Evolutionary conservation across 2,113 vertebrate genomes (phyloP).

Genomic region (Bucco capensis): DNA sequence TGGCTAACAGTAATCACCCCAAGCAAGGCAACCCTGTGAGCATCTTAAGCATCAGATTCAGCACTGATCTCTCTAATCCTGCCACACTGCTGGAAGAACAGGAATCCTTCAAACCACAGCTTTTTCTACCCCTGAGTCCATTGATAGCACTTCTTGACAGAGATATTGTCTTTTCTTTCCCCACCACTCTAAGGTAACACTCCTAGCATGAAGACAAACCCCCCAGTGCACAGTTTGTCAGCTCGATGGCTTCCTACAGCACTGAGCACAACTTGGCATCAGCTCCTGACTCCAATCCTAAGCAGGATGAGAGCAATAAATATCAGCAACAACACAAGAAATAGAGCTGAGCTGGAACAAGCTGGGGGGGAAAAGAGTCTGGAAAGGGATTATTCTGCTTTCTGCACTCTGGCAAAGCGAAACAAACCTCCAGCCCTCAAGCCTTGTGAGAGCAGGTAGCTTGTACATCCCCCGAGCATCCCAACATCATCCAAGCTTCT

Average conservation of each 20-base stretch:
- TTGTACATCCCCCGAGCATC: neutral
- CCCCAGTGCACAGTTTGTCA: neutral
- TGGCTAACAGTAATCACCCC: neutral
- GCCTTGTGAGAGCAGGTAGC: neutral
- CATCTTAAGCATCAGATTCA: neutral
- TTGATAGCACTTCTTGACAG: neutral
- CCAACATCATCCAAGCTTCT: neutral
- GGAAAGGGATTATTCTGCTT: neutral
- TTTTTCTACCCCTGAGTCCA: neutral
- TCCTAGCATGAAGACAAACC: neutral
- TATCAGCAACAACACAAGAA: neutral
- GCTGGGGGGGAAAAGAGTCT: rapidly evolving
- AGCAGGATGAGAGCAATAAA: neutral
- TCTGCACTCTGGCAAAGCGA: neutral
- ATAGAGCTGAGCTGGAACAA: neutral
- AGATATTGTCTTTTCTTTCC: neutral
- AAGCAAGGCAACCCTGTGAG: neutral
- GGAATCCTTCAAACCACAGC: neutral
- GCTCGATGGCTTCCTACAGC: neutral
- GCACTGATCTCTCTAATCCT: neutral
- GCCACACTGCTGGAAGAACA: neutral
- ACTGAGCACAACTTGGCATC: neutral
- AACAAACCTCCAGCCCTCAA: neutral
- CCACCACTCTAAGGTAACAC: neutral
- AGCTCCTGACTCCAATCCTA: neutral